Base-by-base conservation (phyloP, 2,888 invertebrate genomes). In the Cephus pygmeus region DNA sequence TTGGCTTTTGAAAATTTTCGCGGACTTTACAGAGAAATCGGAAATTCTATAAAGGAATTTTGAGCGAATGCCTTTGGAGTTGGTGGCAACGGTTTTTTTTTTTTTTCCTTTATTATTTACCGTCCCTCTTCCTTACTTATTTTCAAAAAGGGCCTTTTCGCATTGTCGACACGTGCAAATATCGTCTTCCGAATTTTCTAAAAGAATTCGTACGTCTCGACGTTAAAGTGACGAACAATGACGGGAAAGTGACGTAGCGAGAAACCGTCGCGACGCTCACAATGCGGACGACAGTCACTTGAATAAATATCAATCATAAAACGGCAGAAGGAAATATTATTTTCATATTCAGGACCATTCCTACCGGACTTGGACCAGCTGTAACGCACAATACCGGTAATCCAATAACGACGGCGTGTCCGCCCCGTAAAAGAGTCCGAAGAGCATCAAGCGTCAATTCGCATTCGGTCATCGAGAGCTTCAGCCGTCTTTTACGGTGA, bases 241-340 rank as follows among this genome's bases (percentile, higher is more conserved):
- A 12, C 69, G 1, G 69, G 69, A 69, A 69, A 30, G 69, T 69
- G 69, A 69, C 69, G 11, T 15, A 15, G 40, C 40, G 69, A 69
- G 69, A 69, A 69, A 69, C 36, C 81, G 82, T 80, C 79, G 79
- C 77, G 79, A 75, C 82, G 80, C 83, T 83, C 81, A 73, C 69
- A 80, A 79, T 79, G 79, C 76, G 75, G 73, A 36, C 73, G 56
- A 76, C 82, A 85, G 87, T 86, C 88, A 87, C 88, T 90, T 87
- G 90, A 90, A 90, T 89, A 90, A 90, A 90, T 90, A 90, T 90
- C 90, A 89, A 90, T 90, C 90, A 90, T 90, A 88, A 83, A 84
- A 82, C 75, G 82, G 79, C 83, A 81, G 79, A 87, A 84, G 87
- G 86, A 90, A 90, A 90, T 90, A 90, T 90, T 90, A 90, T 90